Percentiles rank a stretch among this genome's conserved stretches.
These are phyloP conservation scores for Melipona beecheii DNA, from an alignment of 2,888 invertebrate genomes.

Conservation along the genomic window DNA sequence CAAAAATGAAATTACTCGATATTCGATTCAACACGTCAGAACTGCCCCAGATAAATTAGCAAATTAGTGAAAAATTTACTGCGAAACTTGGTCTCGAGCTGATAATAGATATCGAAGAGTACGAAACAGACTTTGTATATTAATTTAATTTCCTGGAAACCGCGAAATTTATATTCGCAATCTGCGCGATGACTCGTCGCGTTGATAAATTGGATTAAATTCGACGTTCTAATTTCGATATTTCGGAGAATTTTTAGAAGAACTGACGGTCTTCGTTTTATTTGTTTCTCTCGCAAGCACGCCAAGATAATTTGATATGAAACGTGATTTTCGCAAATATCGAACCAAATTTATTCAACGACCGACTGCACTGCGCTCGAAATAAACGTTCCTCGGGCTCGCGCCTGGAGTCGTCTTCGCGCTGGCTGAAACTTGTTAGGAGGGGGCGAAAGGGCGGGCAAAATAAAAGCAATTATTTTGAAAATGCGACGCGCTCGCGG, in stretches of 20 bases:
- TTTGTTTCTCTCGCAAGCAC: too few relatives aligned
- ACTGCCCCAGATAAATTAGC: neutral
- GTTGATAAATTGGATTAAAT: too few relatives aligned
- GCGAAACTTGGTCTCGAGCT: neutral
- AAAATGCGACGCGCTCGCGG: constrained; percentile 27
- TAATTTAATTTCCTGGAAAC: neutral
- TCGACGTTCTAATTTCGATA: neutral
- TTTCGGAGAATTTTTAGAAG: too few relatives aligned
- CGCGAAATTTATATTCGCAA: too few relatives aligned
- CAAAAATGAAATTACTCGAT: neutral
- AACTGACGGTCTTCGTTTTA: too few relatives aligned
- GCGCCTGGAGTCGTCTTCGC: neutral
- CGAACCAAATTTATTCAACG: neutral
- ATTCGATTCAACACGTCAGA: neutral
- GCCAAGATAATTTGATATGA: too few relatives aligned
- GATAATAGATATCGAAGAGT: neutral
- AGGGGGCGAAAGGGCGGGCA: neutral
- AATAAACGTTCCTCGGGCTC: neutral
- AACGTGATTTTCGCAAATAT: neutral
- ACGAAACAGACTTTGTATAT: neutral
- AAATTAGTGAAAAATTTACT: neutral
- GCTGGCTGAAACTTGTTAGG: constrained; percentile 10
- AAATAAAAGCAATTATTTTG: constrained; percentile 41
- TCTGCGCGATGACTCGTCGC: too few relatives aligned
- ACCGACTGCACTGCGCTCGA: neutral